These are phyloP conservation scores for Agrilus planipennis DNA, from an alignment of 1,140 invertebrate genomes.

Conservation along the genomic window DNA sequence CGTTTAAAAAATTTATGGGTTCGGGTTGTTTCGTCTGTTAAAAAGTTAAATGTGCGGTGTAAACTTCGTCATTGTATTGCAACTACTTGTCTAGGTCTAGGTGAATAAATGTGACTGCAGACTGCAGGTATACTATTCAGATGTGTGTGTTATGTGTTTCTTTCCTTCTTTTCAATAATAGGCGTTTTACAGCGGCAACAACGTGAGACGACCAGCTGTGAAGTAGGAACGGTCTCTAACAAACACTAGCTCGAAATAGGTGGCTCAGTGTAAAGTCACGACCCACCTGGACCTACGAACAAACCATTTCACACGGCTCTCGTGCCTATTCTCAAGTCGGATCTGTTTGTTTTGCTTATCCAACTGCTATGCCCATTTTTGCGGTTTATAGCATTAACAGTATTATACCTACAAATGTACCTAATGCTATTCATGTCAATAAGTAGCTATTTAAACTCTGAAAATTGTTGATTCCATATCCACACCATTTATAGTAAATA, in stretches of 20 bases:
- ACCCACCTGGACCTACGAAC: slow-evolving; percentile 16
- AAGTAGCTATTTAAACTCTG: too few relatives aligned
- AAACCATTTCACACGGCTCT: slow-evolving; percentile 17
- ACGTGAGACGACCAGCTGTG: too few relatives aligned
- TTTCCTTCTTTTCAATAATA: background rate
- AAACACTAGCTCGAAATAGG: too few relatives aligned
- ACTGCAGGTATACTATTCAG: background rate
- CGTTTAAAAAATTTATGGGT: slow-evolving; percentile 16
- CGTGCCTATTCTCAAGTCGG: slow-evolving; percentile 10
- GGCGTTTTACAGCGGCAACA: slow-evolving; percentile 8
- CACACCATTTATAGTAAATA: too few relatives aligned
- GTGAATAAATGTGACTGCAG: background rate
- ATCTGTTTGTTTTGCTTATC: too few relatives aligned
- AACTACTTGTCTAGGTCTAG: too few relatives aligned
- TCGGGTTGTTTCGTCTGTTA: slow-evolving; percentile 12
- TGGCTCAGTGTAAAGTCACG: slow-evolving; percentile 16
- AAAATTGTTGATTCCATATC: too few relatives aligned
- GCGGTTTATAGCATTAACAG: too few relatives aligned
- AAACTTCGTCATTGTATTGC: slow-evolving; percentile 15
- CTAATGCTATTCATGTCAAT: too few relatives aligned
- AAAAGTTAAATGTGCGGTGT: slow-evolving; percentile 17
- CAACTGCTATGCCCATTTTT: too few relatives aligned
- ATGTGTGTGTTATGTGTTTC: background rate
- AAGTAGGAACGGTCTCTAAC: too few relatives aligned
- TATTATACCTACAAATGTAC: too few relatives aligned